phyloP scores from a whole-genome alignment of 2,797 vertebrate species.

The Pantherophis alleghaniensis region DNA sequence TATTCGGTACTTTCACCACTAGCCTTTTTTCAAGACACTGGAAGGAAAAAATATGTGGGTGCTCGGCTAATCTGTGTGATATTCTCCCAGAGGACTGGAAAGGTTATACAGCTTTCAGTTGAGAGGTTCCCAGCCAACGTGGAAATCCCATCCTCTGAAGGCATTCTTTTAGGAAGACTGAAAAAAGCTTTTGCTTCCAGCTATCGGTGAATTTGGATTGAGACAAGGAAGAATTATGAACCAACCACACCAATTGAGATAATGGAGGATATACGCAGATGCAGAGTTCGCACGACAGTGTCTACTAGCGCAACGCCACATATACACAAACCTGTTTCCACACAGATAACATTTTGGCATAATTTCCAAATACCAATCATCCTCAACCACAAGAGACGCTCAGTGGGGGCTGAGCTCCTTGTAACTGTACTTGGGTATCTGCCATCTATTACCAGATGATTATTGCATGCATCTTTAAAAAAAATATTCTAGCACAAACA shows the following conservation, averaged over 20 bases:
- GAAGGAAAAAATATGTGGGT: neutral
- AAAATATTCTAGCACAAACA: slow-evolving; percentile 25
- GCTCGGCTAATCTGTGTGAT: neutral
- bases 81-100: neutral
- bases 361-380: neutral
- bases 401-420: slow-evolving; percentile 1
- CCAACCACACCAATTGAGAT: neutral
- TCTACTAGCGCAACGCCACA: neutral
- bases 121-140: neutral
- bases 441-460: neutral
- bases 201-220: neutral
- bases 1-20: neutral
- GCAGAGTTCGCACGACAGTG: neutral
- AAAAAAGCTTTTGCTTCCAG: neutral
- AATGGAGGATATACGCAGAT: neutral
- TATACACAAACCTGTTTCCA: neutral
- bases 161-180: neutral
- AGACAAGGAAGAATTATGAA: neutral
- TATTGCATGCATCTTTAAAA: slow-evolving; percentile 22
- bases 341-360: neutral
- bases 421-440: neutral
- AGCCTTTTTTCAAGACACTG: neutral
- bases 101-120: neutral
- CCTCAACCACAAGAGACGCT: neutral
- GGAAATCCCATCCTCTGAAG: neutral